Base-by-base conservation (phyloP, 2,888 invertebrate species). In the Leptodirus hochenwartii region DNA sequence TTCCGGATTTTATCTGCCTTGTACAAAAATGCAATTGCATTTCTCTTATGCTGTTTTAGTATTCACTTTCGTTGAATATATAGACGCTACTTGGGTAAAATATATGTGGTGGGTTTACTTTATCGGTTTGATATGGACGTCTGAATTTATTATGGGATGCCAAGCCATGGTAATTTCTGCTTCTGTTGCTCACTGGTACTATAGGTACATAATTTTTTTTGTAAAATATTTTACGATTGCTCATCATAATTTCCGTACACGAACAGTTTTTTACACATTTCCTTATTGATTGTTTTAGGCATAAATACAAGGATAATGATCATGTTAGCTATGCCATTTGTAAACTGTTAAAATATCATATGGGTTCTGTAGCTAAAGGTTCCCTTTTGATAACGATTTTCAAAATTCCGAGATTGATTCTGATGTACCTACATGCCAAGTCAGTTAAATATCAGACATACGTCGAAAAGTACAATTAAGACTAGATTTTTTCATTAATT, bases 81-180 rank as follows among this genome's bases (percentile, higher is more conserved):
- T 66, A 8, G 77, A 80, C 47, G 71, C 75, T 1, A 64, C 71
- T 41, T 80, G 81, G 74, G 70, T 87, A 17, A 77, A 78, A 46
- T 82, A 85, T 43, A 81, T 93, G 79, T 85, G 91, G 78, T 90
- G 88, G 87, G 71, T 90, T 42, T 85, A 90, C 48, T 61, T 85
- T 11, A 65, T 91, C 29, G 91, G 85, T 23, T 63, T 93, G 13
- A 69, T 95, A 38, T 95, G 93, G 93, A 76, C 79, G 8, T 76
- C 82, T 15, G 91, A 95, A 59, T 91, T 91, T 50, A 87, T 93
- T 41, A 73, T 88, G 43, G 88, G 84, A 9, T 90, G 90, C 48
- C 90, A 93, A 52, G 84, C 87, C 51, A 84, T 93, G 71, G 80
- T 90, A 2, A 75, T 93, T 37, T 82, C 91, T 11, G 88, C 90